These are phyloP conservation scores for Patella caerulea DNA, from an alignment of 2,888 invertebrate species.

Conservation along the genomic window DNA sequence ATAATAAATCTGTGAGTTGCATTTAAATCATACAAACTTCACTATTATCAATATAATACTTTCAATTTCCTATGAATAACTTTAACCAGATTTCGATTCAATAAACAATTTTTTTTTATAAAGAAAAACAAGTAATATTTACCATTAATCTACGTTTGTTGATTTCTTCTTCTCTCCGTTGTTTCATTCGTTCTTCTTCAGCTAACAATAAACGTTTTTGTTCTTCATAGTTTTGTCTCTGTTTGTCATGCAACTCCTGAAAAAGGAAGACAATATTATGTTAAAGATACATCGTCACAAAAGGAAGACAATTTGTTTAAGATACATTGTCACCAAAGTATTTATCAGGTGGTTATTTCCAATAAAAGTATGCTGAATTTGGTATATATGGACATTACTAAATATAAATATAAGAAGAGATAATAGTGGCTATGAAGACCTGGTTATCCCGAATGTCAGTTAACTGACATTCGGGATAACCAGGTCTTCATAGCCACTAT, in stretches of 20 bases:
- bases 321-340: background rate
- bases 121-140: constrained; percentile 23
- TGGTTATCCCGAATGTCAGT: too few relatives aligned
- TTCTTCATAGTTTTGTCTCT: constrained; percentile 66
- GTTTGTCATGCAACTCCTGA: constrained; percentile 66
- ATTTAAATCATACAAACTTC: background rate
- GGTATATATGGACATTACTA: too few relatives aligned
- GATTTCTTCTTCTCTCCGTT: constrained; percentile 65
- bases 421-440: too few relatives aligned
- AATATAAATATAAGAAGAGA: too few relatives aligned
- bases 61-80: too few relatives aligned
- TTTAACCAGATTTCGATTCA: too few relatives aligned
- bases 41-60: too few relatives aligned
- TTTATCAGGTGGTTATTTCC: too few relatives aligned
- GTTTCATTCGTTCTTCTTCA: constrained; percentile 66
- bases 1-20: background rate
- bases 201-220: constrained; percentile 53
- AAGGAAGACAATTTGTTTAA: background rate
- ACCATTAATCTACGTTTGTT: constrained; percentile 65
- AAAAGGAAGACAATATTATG: constrained; percentile 6
- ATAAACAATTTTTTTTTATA: background rate
- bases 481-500: too few relatives aligned
- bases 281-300: background rate
- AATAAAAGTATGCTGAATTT: too few relatives aligned
- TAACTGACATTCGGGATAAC: too few relatives aligned